Evolutionary conservation across 1,140 invertebrate genomes (phyloP), one percentile per base, ranked within the genome.

Genomic region (Spodoptera litura): DNA sequence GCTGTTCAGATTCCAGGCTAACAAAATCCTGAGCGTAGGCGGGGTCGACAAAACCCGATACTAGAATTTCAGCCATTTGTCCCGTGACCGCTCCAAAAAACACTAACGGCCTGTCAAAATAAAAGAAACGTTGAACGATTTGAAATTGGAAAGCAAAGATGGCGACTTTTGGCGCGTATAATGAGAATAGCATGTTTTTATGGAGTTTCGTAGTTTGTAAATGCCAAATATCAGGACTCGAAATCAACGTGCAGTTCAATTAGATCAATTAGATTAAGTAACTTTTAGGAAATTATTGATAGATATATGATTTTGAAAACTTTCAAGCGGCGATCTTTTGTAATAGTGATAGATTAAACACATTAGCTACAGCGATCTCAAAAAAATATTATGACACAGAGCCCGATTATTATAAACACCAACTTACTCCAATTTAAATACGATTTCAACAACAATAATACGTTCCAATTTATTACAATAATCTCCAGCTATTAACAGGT

Each of bases 61-160:
- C 64, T 78, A 78, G 75, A 78, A 78, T 70, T 27, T 70, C 64
- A 70, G 53, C 38, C 52, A 78, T 78, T 78, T 27, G 8, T 27
- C 38, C 20, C 35, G 52, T 35, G 31, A 56, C 31, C 62, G 4
- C 9, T 15, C 8, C 0, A 64, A 70, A 78, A 78, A 68, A 70
- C 53, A 70, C 75, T 78, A 78, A 56, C 62, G 75, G 68, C 52
- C 27, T 20, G 51, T 38, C 61, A 55, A 55, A 68, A 56, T 56
- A 78, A 75, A 62, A 51, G 25, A 75, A 15, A 52, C 4, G 44
- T 52, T 15, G 27, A 62, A 10, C 59, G 44, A 64, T 62, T 64
- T 61, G 38, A 75, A 75, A 75, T 75, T 51, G 38, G 58, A 74
- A 74, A 52, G 56, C 10, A 15, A 68, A 27, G 10, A 52, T 25